phyloP scores from a whole-genome alignment of 2,888 invertebrate species.

The Drosophila anomelani region DNA sequence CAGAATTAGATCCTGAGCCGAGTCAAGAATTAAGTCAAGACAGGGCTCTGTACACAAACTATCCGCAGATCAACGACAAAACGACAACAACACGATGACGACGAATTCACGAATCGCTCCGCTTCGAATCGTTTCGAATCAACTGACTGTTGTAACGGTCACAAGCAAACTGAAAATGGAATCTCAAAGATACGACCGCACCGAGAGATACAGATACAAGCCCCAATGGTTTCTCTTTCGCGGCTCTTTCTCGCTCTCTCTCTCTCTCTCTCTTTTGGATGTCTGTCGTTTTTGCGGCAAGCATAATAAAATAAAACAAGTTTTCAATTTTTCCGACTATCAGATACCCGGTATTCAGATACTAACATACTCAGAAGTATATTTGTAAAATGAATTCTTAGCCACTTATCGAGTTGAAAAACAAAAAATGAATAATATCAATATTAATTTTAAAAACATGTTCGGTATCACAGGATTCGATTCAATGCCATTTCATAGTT shows the following conservation, averaged over 20 bases:
- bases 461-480: neutral
- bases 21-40: constrained; percentile 33
- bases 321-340: constrained; percentile 9
- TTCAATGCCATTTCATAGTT: neutral
- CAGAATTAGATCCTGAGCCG: constrained; percentile 14
- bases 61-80: constrained; percentile 55
- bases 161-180: constrained; percentile 74
- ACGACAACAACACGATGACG: constrained; percentile 46
- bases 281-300: constrained; percentile 24
- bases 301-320: constrained; percentile 31
- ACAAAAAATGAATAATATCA: neutral
- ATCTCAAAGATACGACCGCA: constrained; percentile 21
- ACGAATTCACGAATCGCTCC: constrained; percentile 50
- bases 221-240: constrained; percentile 27
- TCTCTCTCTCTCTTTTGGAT: neutral
- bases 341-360: constrained; percentile 13
- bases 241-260: neutral
- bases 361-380: too few relatives aligned
- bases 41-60: constrained; percentile 42
- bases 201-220: constrained; percentile 39
- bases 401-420: neutral
- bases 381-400: neutral
- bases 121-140: constrained; percentile 48
- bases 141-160: constrained; percentile 81
- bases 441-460: neutral